Base-by-base conservation (phyloP, 1,140 invertebrate species). In the Drosophila ambigua region DNA sequence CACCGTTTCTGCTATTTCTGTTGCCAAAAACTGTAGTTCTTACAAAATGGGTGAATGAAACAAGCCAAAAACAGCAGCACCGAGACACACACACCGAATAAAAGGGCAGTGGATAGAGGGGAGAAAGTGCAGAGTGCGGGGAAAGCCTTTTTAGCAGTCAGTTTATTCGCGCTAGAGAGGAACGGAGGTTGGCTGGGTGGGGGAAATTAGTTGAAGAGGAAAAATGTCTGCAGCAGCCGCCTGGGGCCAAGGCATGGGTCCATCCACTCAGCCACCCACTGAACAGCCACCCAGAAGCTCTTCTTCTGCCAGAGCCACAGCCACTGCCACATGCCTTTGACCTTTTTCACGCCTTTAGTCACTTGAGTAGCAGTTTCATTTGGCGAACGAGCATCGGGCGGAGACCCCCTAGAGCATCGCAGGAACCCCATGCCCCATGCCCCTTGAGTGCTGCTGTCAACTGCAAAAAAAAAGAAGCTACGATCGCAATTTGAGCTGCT, bases 311-410 rank as follows among this genome's bases (percentile, higher is more conserved):
- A 35, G 7, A 9, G 31, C 8, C 2, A 35, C 31, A 11, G 50
- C 53, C 39, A 16, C 50, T 16, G 71, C 71, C 35, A 39, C 35
- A 39, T 85, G 82, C 81, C 81, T 84, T 84, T 85, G 81, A 85
- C 81, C 82, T 85, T 85, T 85, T 87, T 85, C 82, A 85, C 81
- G 82, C 82, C 81, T 87, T 84, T 64, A 77, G 81, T 60, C 65
- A 80, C 81, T 80, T 77, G 81, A 81, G 78, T 81, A 84, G 78
- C 81, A 87, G 78, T 81, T 87, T 74, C 67, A 63, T 81, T 78
- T 54, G 44, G 26, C 50, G 49, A 20, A 50, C 57, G 52, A 53
- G 55, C 31, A 55, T 55, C 35, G 31, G 48, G 44, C 31, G 24
- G 44, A 35, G 44, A 35, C 5, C 50, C 50, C 53, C 53, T 28